Evolutionary conservation across 2,888 invertebrate genomes (phyloP).

Genomic region (Lingula anatina): DNA sequence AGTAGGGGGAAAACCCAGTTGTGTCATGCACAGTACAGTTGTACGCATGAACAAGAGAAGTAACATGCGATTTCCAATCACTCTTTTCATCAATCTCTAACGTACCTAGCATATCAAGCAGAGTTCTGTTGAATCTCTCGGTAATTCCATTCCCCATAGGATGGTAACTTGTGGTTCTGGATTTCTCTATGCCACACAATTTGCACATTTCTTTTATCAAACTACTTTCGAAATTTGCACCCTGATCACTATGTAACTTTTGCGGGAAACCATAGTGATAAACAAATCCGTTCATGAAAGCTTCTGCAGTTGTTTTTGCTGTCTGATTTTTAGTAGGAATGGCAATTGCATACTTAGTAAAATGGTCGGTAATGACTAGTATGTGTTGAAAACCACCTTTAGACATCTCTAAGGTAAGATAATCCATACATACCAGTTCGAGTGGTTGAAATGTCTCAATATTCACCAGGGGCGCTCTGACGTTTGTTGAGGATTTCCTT

Average conservation of each 20-base stretch:
- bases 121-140: constrained; percentile 6
- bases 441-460: neutral
- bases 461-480: neutral
- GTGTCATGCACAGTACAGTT: constrained; percentile 7
- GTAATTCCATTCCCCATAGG: constrained; percentile 6
- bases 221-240: constrained; percentile 8
- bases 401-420: constrained; percentile 5
- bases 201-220: constrained; percentile 4
- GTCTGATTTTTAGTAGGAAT: constrained; percentile 5
- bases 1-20: constrained; percentile 3
- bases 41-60: constrained; percentile 4
- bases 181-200: constrained; percentile 8
- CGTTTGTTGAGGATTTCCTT: neutral
- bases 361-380: constrained; percentile 5
- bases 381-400: constrained; percentile 3
- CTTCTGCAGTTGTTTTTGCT: constrained; percentile 8
- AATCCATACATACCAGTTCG: constrained; percentile 7
- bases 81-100: constrained; percentile 3
- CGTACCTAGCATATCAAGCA: constrained; percentile 5
- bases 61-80: constrained; percentile 4
- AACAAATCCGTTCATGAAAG: constrained; percentile 4
- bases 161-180: constrained; percentile 6
- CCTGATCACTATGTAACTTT: constrained; percentile 10
- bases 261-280: constrained; percentile 8
- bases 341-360: constrained; percentile 4